phyloP scores from a whole-genome alignment of 2,888 invertebrate genomes.

The Xylota segnis region DNA sequence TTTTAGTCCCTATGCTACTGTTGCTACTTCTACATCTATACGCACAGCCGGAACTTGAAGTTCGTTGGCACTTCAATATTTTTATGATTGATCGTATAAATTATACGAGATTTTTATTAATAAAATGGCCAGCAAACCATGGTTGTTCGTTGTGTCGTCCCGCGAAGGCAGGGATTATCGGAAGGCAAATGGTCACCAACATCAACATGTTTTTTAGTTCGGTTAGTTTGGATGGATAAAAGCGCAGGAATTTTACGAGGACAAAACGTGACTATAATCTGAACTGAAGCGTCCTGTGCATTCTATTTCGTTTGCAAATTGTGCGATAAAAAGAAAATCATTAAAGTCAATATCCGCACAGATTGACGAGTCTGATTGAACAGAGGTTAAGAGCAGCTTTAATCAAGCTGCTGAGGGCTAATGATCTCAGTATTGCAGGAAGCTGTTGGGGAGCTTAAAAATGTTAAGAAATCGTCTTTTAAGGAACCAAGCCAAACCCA shows the following conservation, averaged over 20 bases:
- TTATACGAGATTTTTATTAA: conserved; percentile 74
- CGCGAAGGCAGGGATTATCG: conserved; percentile 53
- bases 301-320: neutral
- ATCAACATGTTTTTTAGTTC: conserved; percentile 48
- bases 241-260: conserved; percentile 27
- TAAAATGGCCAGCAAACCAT: conserved; percentile 62
- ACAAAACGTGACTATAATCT: conserved; percentile 55
- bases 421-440: too few species aligned
- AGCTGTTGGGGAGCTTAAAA: too few species aligned
- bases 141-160: neutral
- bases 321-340: conserved; percentile 19
- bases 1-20: conserved; percentile 48
- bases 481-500: too few species aligned
- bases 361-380: conserved; percentile 13
- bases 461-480: neutral
- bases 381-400: neutral
- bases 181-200: conserved; percentile 65
- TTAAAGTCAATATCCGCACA: conserved; percentile 14
- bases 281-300: conserved; percentile 31
- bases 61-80: conserved; percentile 74
- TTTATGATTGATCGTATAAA: conserved; percentile 76
- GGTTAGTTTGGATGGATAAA: conserved; percentile 3
- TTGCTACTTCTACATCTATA: conserved; percentile 16
- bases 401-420: neutral
- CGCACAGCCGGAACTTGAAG: conserved; percentile 65